Base-by-base conservation (phyloP, 1,140 invertebrate genomes). In the Oryctes rhinoceros region DNA sequence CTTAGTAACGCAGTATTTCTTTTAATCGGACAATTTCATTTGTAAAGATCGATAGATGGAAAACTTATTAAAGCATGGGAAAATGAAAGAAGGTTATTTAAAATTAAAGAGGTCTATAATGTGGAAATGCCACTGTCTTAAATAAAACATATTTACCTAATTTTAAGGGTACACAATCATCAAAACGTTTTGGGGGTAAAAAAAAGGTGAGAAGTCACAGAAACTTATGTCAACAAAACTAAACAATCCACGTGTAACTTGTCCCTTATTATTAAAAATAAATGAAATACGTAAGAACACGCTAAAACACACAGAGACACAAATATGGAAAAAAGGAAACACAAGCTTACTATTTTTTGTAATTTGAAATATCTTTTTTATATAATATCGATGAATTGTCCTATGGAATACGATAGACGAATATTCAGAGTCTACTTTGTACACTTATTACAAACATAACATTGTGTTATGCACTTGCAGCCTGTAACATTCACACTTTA, bases 71-170 rank as follows among this genome's bases (percentile, higher is more conserved):
- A 44, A 44, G 39, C 39, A 44, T 44, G 39, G 39, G 39, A 44
- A 44, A 44, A 44, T 7, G 39, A 44, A 44, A 44, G 39, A 44
- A 44, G 5, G 39, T 44, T 44, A 44, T 44, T 44, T 44, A 44
- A 44, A 44, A 44, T 44, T 44, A 44, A 44, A 44, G 5, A 44
- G 39, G 39, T 44, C 39, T 44, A 44, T 0, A 1, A 44, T 44
- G 39, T 44, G 39, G 39, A 44, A 44, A 44, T 44, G 39, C 39
- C 39, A 44, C 39, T 44, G 39, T 67, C 65, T 67, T 67, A 67
- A 67, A 67, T 67, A 67, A 30, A 30, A 67, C 30, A 67, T 67
- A 67, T 67, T 67, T 67, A 67, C 65, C 65, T 67, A 67, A 67
- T 11, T 67, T 67, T 67, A 67, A 67, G 6, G 30, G 65, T 67